Base-by-base conservation (phyloP, 2,797 vertebrate species). In the Benthosema pterotum region DNA sequence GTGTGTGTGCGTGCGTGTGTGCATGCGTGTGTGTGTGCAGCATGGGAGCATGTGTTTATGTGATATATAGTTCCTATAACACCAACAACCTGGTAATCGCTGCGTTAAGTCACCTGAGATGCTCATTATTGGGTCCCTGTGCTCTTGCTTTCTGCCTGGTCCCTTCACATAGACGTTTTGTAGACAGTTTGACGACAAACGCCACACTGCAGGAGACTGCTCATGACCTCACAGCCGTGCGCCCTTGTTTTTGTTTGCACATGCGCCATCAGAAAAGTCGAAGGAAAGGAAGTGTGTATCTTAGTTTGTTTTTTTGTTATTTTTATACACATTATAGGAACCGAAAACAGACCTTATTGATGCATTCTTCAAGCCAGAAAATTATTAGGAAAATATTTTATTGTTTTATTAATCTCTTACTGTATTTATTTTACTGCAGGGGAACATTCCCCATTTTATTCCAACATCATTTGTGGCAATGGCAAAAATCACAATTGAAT, bases 41-140 rank as follows among this genome's bases (percentile, higher is more conserved):
- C 42, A 14, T 13, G 32, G 18, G 42, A 46, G 54, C 45, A 18
- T 42, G 13, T 17, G 42, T 45, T 45, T 45, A 46, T 42, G 19
- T 25, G 14, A 79, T 87, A 85, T 87, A 85, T 83, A 87, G 69
- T 79, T 82, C 70, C 77, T 78, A 77, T 77, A 78, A 88, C 84
- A 85, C 60, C 70, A 78, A 63, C 73, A 88, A 81, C 81, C 88
- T 87, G 78, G 76, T 91, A 90, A 90, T 91, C 86, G 82, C 81
- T 68, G 71, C 81, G 67, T 84, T 84, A 86, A 88, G 87, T 88
- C 86, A 92, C 88, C 88, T 91, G 87, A 88, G 88, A 87, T 83
- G 79, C 85, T 85, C 80, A 89, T 89, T 88, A 89, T 86, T 80
- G 77, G 48, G 70, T 83, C 78, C 74, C 78, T 51, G 67, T 70